Conservation (phyloP, 2,113 vertebrate genomes). For the Gasterosteus nipponicus region DNA sequence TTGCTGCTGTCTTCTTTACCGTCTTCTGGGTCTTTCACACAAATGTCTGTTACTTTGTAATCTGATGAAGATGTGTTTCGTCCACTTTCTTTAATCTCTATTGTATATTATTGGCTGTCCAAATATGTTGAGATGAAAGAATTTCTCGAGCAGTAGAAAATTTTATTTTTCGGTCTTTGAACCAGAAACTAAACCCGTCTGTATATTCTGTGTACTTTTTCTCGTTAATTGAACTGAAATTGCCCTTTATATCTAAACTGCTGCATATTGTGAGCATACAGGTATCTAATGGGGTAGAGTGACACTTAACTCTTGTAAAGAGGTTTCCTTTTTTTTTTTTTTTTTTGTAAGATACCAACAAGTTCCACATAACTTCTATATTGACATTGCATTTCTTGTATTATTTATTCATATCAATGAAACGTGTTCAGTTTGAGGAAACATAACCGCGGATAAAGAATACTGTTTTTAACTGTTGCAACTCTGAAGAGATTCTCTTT, state of each 20-base stretch:
- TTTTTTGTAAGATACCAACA: constrained; percentile 68
- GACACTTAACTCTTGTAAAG: constrained; percentile 73
- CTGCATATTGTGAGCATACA: constrained; percentile 89
- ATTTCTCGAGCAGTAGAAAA: constrained; percentile 75
- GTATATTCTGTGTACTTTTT: constrained; percentile 66
- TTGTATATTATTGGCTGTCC: constrained; percentile 69
- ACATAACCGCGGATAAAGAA: constrained; percentile 62
- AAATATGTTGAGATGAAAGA: constrained; percentile 67
- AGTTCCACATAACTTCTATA: constrained; percentile 77
- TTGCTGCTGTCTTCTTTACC: constrained; percentile 55
- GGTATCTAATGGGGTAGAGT: constrained; percentile 72
- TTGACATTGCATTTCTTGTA: constrained; percentile 83
- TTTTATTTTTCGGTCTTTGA: constrained; percentile 76
- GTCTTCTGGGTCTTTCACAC: constrained; percentile 46
- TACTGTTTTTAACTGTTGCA: constrained; percentile 92
- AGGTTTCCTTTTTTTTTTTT: constrained; percentile 48
- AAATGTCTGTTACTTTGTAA: constrained; percentile 54
- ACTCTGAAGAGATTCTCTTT: constrained; percentile 88
- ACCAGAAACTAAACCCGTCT: constrained; percentile 73
- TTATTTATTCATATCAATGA: constrained; percentile 86
- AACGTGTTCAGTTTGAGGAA: constrained; percentile 74
- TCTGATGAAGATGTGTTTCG: constrained; percentile 52
- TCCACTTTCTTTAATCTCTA: constrained; percentile 64
- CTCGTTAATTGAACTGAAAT: constrained; percentile 75
- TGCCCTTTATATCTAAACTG: constrained; percentile 85